Percentiles rank a stretch among this genome's conserved stretches.
Evolutionary conservation across 2,113 vertebrate genomes (phyloP).

Genomic region (Hemichromis elongatus): DNA sequence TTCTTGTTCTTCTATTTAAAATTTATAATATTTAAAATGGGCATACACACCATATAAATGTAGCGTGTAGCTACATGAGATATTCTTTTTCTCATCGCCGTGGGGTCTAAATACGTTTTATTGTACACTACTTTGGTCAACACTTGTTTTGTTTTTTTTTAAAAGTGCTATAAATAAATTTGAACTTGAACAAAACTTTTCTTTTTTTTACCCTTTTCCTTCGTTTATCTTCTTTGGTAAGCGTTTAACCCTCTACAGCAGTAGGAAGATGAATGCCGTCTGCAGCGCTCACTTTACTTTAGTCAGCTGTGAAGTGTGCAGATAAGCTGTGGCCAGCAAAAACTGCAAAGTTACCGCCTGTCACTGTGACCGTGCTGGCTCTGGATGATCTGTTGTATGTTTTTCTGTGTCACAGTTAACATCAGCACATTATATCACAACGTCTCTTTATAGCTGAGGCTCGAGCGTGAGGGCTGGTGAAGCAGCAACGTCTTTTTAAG

Average conservation of each 20-base stretch:
- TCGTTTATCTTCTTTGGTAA: not conserved
- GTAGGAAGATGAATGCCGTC: not conserved
- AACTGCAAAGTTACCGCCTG: not conserved
- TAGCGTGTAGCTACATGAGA: not conserved
- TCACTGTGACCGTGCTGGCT: not conserved
- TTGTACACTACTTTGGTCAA: too few relatives aligned
- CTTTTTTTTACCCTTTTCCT: fast-evolving
- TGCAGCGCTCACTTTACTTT: not conserved
- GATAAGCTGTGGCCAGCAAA: fast-evolving
- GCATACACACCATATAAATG: not conserved
- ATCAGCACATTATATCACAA: fast-evolving
- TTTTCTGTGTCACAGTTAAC: fast-evolving
- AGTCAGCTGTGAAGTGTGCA: not conserved
- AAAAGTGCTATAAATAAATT: too few relatives aligned
- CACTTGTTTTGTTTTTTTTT: too few relatives aligned
- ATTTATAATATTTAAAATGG: not conserved
- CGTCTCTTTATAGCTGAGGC: not conserved
- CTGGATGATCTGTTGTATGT: fast-evolving
- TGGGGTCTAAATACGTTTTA: too few relatives aligned
- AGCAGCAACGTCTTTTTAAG: not conserved
- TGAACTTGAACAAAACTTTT: not conserved
- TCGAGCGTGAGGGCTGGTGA: not conserved
- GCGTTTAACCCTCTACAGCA: not conserved
- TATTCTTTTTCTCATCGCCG: fast-evolving
- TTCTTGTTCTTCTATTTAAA: not conserved